A percentile compares a stretch with the other conserved stretches of the same genome.
phyloP scores from a whole-genome alignment of 2,113 vertebrate species.

The Myotis brandtii region DNA sequence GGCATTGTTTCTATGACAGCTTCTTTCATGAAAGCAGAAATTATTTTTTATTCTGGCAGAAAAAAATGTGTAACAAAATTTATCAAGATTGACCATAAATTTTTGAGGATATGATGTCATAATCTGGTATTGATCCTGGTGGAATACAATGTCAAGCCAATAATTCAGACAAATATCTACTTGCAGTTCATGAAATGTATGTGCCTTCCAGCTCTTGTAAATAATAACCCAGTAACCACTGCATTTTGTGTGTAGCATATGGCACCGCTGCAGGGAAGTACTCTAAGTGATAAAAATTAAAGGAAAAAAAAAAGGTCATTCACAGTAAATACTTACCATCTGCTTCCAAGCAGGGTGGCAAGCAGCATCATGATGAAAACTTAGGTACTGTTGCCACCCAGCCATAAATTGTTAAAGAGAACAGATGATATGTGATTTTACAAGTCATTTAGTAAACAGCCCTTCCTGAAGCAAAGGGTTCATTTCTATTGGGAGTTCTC shows the following conservation, averaged over 20 bases:
- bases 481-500: conserved; percentile 69
- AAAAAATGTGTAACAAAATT: conserved; percentile 22
- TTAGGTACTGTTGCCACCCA: conserved; percentile 83
- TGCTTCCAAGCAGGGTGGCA: conserved; percentile 84
- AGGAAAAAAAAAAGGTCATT: conserved; percentile 79
- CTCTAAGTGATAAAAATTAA: conserved; percentile 80
- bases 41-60: conserved; percentile 42
- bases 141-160: conserved; percentile 1
- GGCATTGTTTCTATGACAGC: neutral
- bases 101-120: conserved; percentile 39
- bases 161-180: conserved; percentile 52
- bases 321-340: conserved; percentile 89
- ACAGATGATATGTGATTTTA: conserved; percentile 87
- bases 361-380: conserved; percentile 79
- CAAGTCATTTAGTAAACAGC: conserved; percentile 86
- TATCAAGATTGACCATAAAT: conserved; percentile 7
- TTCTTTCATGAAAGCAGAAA: conserved; percentile 5
- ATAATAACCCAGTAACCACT: conserved; percentile 73
- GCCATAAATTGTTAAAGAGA: conserved; percentile 86
- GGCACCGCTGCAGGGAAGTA: conserved; percentile 81
- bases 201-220: conserved; percentile 77
- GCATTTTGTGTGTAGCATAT: conserved; percentile 83
- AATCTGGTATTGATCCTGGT: neutral
- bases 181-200: conserved; percentile 49
- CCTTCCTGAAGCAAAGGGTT: conserved; percentile 77